Base-by-base conservation (phyloP, 2,888 invertebrate genomes). In the Sphaerophoria taeniata region DNA sequence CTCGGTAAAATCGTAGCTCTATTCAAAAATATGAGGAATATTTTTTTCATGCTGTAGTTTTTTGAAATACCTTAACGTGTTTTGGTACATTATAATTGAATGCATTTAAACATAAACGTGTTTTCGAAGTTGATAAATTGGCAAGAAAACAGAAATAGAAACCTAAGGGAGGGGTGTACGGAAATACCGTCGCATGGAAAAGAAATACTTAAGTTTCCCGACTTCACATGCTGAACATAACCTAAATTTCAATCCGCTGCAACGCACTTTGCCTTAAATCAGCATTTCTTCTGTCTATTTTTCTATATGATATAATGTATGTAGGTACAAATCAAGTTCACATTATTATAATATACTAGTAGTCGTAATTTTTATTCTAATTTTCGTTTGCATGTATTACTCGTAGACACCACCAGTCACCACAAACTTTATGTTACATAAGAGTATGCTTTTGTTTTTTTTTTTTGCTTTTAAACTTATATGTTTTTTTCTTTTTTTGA, bases 331-430 rank as follows among this genome's bases (percentile, higher is more conserved):
- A 83, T 74, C 70, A 79, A 47, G 36, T 78, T 78, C 58, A 74
- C 56, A 74, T 63, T 72, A 65, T 67, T 34, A 72, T 78, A 24
- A 60, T 34, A 80, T 67, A 58, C 63, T 78, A 74, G 65, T 74
- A 65, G 74, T 39, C 53, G 61, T 77, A 77, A 71, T 67, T 24
- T 24, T 24, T 67, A 67, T 65, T 56, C 74, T 78, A 83, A 65
- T 83, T 70, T 63, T 83, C 74, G 65, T 69, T 71, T 83, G 78
- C 65, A 79, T 74, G 63, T 65, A 74, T 74, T 65, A 67, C 67
- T 67, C 67, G 53, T 67, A 79, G 74, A 83, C 83, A 83, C 74
- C 83, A 79, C 83, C 79, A 71, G 79, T 70, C 83, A 79, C 83
- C 79, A 71, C 79, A 82, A 82, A 73, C 69, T 65, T 79, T 70